phyloP scores from a whole-genome alignment of 2,888 invertebrate genomes.

The Hecatera dysodea region DNA sequence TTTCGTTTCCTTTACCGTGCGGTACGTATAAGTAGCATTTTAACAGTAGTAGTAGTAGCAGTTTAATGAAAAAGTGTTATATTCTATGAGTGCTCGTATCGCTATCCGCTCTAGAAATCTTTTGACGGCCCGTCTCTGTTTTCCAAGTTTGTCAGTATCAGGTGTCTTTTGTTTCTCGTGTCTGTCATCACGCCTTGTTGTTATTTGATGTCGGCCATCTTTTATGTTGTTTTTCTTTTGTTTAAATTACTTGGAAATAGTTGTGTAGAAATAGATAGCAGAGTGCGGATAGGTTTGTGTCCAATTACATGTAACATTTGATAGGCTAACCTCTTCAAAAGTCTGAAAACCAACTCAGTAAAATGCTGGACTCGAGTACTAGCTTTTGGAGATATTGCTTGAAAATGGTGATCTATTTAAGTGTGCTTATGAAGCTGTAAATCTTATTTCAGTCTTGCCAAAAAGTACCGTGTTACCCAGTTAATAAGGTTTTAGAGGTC shows the following conservation, averaged over 20 bases:
- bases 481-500: too few relatives aligned
- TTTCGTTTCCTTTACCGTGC: background rate
- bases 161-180: slow-evolving; percentile 68
- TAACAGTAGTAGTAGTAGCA: background rate
- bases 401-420: background rate
- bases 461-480: too few relatives aligned
- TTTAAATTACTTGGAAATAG: slow-evolving; percentile 15
- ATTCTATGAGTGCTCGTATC: slow-evolving; percentile 60
- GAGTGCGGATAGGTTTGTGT: background rate
- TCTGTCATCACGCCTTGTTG: slow-evolving; percentile 47
- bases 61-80: slow-evolving; percentile 35
- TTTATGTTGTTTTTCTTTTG: slow-evolving; percentile 37
- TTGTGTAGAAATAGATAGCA: background rate
- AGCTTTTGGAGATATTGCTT: background rate
- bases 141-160: slow-evolving; percentile 64
- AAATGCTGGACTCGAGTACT: too few relatives aligned
- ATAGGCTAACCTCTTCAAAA: background rate
- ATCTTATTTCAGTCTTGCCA: too few relatives aligned
- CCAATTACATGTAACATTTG: background rate
- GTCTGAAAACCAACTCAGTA: background rate
- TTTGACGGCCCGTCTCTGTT: slow-evolving; percentile 64
- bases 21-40: background rate
- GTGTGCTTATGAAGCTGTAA: too few relatives aligned
- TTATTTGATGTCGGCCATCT: slow-evolving; percentile 43
- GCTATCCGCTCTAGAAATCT: slow-evolving; percentile 75